A percentile compares a stretch with the other conserved stretches of the same genome.
Conservation (phyloP, 2,888 invertebrate species). For the Pachycephus smyrnensis region DNA sequence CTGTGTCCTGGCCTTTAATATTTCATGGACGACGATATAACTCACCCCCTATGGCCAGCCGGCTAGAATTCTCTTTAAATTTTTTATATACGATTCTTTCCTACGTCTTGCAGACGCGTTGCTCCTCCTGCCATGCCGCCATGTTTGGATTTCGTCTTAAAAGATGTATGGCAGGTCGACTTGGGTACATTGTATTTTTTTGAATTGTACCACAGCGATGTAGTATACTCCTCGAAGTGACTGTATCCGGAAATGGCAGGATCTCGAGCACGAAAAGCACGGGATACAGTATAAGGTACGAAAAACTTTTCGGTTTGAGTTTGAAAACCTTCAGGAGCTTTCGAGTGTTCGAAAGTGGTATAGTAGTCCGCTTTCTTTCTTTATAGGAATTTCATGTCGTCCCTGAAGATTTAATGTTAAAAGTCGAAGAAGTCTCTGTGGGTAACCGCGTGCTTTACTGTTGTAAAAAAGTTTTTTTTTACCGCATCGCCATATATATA, state of each 20-base stretch:
- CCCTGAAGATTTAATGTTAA: not conserved
- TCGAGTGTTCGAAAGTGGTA: not conserved
- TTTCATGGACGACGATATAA: not conserved
- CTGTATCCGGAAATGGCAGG: not conserved
- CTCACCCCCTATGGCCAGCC: not conserved
- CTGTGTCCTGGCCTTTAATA: slow-evolving; percentile 15
- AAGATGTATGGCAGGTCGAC: not conserved
- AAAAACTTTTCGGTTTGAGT: not conserved
- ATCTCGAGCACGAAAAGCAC: not conserved
- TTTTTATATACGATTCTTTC: not conserved
- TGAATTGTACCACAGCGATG: not conserved
- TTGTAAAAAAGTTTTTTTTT: not conserved
- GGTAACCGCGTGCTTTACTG: not conserved
- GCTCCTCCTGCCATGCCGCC: not conserved
- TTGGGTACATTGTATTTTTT: not conserved
- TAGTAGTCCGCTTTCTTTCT: not conserved
- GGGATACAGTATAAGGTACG: not conserved
- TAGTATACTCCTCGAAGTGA: not conserved
- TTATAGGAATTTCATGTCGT: not conserved
- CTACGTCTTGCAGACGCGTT: not conserved
- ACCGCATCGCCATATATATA: no score
- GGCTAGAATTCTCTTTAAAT: not conserved
- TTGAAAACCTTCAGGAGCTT: not conserved
- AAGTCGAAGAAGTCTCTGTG: not conserved
- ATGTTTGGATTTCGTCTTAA: not conserved